A percentile compares a stretch with the other conserved stretches of the same genome.
phyloP scores from a whole-genome alignment of 2,888 invertebrate genomes.

The Athalia rosae region DNA sequence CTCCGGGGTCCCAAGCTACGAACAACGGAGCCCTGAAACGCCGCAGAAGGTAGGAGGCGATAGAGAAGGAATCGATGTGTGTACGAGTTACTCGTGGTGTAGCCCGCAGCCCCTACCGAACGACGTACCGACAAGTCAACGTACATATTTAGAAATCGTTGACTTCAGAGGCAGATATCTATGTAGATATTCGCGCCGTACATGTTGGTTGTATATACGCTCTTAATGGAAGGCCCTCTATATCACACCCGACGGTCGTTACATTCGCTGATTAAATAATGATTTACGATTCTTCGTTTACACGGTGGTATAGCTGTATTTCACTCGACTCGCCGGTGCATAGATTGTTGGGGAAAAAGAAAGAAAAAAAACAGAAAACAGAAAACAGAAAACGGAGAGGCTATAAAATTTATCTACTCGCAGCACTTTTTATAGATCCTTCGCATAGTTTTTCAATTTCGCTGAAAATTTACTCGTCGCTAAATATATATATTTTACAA shows the following conservation, averaged over 20 bases:
- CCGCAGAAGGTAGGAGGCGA: slow-evolving; percentile 21
- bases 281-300: background rate
- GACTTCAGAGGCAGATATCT: background rate
- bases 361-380: background rate
- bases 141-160: slow-evolving; percentile 68
- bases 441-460: no score
- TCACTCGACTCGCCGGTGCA: background rate
- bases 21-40: no score
- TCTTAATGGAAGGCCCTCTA: background rate
- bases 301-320: no score
- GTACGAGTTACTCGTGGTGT: slow-evolving; percentile 32
- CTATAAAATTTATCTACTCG: no score
- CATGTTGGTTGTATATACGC: background rate
- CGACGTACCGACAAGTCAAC: slow-evolving; percentile 60
- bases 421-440: no score
- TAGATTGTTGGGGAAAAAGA: background rate
- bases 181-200: background rate
- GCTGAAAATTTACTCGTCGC: no score
- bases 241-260: background rate
- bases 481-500: no score
- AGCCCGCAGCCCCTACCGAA: slow-evolving; percentile 59
- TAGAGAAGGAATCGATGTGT: background rate
- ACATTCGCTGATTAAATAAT: slow-evolving; percentile 7
- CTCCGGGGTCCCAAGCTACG: background rate
- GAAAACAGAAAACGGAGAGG: background rate